A percentile compares a stretch with the other conserved stretches of the same genome.
phyloP scores from a whole-genome alignment of 1,140 invertebrate species.

The Drosophila grimshawi region DNA sequence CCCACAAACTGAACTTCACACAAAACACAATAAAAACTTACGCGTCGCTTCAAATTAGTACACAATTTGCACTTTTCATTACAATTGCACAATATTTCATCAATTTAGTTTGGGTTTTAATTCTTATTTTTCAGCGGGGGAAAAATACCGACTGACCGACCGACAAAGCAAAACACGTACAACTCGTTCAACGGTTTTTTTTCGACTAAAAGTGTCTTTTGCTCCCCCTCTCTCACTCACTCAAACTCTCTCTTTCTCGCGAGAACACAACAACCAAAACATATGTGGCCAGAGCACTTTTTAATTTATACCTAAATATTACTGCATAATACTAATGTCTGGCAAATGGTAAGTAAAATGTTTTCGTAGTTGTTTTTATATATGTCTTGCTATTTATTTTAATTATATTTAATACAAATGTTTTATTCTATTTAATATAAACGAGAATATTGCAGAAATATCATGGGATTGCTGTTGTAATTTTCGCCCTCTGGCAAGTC shows the following conservation, averaged over 20 bases:
- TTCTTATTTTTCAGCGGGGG: conserved; percentile 49
- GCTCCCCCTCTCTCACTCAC: conserved; percentile 14
- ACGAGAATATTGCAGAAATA: conserved; percentile 14
- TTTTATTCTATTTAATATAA: too few species aligned
- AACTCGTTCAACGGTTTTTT: conserved; percentile 54
- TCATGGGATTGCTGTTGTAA: background rate
- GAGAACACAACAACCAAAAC: conserved; percentile 39
- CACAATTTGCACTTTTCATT: conserved; percentile 19
- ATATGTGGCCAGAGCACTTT: conserved; percentile 22
- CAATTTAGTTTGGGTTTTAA: conserved; percentile 36
- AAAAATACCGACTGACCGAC: conserved; percentile 63
- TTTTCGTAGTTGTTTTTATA: background rate
- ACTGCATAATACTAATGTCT: background rate
- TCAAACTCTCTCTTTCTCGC: background rate
- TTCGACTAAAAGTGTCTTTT: conserved; percentile 40
- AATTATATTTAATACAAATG: background rate
- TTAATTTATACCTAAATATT: background rate
- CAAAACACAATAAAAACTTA: conserved; percentile 55
- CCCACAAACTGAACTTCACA: conserved; percentile 39
- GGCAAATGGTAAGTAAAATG: background rate
- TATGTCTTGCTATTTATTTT: background rate
- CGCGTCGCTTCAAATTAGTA: conserved; percentile 45
- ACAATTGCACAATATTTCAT: conserved; percentile 38
- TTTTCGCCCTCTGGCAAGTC: background rate
- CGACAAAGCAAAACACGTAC: conserved; percentile 56